Evolutionary conservation across 2,113 vertebrate genomes (phyloP).

Genomic region (Dipodomys stephensi): DNA sequence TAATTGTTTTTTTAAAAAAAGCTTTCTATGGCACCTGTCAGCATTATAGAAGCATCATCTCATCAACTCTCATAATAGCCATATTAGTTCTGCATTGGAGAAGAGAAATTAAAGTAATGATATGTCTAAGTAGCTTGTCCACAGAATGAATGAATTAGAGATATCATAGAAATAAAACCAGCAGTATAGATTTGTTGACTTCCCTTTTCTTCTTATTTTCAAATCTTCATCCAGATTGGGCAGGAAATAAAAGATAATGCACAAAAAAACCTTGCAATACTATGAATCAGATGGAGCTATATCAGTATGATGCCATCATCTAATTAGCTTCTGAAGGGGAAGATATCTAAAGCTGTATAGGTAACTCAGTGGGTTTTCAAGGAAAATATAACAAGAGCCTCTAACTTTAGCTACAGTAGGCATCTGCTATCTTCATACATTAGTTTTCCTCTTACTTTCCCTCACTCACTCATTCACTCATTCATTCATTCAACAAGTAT

Average conservation of each 20-base stretch:
- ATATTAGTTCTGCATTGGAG: background rate
- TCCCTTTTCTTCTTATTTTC: background rate
- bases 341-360: background rate
- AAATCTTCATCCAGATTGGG: background rate
- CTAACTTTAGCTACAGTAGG: background rate
- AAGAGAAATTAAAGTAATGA: constrained; percentile 38
- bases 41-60: constrained; percentile 13
- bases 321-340: background rate
- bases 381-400: background rate
- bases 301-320: background rate
- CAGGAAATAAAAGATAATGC: background rate
- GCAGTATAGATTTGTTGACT: background rate
- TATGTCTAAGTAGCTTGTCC: background rate
- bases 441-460: background rate
- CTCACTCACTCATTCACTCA: no score
- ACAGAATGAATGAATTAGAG: background rate
- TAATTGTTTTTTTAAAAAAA: constrained; percentile 16
- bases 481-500: background rate
- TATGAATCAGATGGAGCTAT: background rate
- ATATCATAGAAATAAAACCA: background rate
- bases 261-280: background rate
- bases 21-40: background rate
- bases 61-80: constrained; percentile 21
- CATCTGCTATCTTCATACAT: background rate
- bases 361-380: background rate